A percentile compares a stretch with the other conserved stretches of the same genome.
These are phyloP conservation scores for Bungarus multicinctus DNA, from an alignment of 2,113 vertebrate genomes.

Conservation along the genomic window DNA sequence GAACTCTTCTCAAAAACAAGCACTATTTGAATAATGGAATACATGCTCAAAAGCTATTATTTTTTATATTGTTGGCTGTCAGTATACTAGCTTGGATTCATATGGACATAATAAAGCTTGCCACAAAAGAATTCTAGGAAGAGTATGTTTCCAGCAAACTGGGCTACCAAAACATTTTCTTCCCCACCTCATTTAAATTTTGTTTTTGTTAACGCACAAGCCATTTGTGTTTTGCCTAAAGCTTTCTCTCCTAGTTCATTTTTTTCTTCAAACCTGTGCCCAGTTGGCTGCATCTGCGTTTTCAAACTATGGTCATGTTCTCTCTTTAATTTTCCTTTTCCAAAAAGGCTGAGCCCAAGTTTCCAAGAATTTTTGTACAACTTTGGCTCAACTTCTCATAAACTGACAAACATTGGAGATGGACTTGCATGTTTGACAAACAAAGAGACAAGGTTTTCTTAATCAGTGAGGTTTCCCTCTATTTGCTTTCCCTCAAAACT, in stretches of 20 bases:
- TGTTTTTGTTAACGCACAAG: not conserved
- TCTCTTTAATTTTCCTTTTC: not conserved
- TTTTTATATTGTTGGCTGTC: not conserved
- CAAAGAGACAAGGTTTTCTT: not conserved
- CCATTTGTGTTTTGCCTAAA: not conserved
- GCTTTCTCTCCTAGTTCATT: not conserved
- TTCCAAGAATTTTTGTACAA: conserved; percentile 18
- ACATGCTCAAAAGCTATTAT: not conserved
- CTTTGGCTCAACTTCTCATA: conserved; percentile 3
- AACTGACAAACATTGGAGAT: conserved; percentile 6
- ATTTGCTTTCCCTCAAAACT: not conserved
- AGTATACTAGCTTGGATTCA: not conserved
- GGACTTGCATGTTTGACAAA: not conserved
- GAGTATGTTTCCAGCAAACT: not conserved
- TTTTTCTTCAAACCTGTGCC: not conserved
- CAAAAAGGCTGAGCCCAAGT: conserved; percentile 17
- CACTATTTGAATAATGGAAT: not conserved
- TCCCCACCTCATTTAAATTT: not conserved
- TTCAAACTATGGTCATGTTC: conserved; percentile 2
- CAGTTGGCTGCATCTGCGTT: conserved; percentile 10
- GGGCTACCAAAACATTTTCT: not conserved
- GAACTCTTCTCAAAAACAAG: not conserved
- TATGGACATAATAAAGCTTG: not conserved
- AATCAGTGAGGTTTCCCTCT: not conserved
- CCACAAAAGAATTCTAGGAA: not conserved